These are phyloP conservation scores for Sinella curviseta DNA, from an alignment of 1,140 invertebrate species.

Conservation along the genomic window DNA sequence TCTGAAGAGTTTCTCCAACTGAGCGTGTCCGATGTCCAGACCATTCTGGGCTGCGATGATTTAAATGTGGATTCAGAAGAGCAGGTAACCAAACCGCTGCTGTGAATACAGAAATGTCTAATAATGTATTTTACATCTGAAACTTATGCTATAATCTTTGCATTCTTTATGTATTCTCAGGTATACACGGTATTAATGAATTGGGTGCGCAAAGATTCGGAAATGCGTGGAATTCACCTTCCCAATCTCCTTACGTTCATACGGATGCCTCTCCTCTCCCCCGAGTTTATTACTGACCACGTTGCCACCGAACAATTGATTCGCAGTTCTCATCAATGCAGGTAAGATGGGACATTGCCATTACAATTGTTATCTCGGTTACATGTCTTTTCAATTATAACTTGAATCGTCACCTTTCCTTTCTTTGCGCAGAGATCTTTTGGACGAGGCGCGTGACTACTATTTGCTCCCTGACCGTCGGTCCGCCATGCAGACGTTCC, in stretches of 20 bases:
- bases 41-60: constrained; percentile 76
- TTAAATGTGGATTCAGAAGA: constrained; percentile 69
- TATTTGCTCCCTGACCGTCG: constrained; percentile 81
- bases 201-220: constrained; percentile 74
- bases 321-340: constrained; percentile 70
- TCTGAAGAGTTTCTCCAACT: constrained; percentile 77
- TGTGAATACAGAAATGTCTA: neutral
- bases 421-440: constrained; percentile 71
- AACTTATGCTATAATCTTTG: neutral
- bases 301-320: constrained; percentile 82
- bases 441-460: constrained; percentile 82
- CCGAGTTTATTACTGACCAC: constrained; percentile 78
- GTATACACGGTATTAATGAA: constrained; percentile 82
- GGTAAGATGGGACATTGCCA: constrained; percentile 56
- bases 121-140: constrained; percentile 8
- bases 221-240: constrained; percentile 62
- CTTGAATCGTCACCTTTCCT: neutral
- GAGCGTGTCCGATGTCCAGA: constrained; percentile 65
- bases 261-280: constrained; percentile 75
- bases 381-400: constrained; percentile 23
- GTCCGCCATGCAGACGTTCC: constrained; percentile 71
- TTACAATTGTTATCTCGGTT: neutral
- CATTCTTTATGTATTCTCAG: constrained; percentile 51
- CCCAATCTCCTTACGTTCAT: constrained; percentile 74
- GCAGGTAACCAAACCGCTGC: too few relatives aligned